A percentile compares a stretch with the other conserved stretches of the same genome.
Conservation (phyloP, 2,888 invertebrate species). For the Drosophila robusta region DNA sequence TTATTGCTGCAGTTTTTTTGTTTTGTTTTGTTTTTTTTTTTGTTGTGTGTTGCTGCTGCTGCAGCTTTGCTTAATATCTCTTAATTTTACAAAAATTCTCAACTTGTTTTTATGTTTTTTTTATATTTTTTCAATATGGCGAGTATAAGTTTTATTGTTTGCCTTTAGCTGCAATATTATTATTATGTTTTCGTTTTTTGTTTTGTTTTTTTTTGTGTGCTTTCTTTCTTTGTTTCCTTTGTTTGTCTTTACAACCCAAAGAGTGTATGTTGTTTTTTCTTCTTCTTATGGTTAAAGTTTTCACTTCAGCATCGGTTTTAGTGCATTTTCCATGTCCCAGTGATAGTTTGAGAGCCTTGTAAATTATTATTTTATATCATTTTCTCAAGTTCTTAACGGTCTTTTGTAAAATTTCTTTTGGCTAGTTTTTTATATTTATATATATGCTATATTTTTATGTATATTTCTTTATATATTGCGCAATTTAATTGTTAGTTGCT, state of each 20-base stretch:
- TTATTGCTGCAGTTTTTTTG: constrained; percentile 27
- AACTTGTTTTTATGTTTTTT: constrained; percentile 29
- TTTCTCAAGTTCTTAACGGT: constrained; percentile 31
- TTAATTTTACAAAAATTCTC: constrained; percentile 48
- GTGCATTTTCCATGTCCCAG: constrained; percentile 29
- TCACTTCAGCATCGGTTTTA: constrained; percentile 38
- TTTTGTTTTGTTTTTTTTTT: constrained; percentile 6
- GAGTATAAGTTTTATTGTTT: constrained; percentile 82
- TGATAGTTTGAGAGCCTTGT: constrained; percentile 31
- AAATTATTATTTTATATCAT: constrained; percentile 39
- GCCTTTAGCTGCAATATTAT: constrained; percentile 52
- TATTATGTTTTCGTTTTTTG: constrained; percentile 13
- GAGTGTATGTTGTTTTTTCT: constrained; percentile 53
- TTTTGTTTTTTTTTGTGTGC: constrained; percentile 33
- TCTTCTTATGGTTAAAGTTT: constrained; percentile 49
- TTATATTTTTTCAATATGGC: constrained; percentile 72
- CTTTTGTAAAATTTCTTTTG: constrained; percentile 21
- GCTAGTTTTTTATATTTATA: constrained; percentile 28
- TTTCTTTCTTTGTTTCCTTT: constrained; percentile 46
- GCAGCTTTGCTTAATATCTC: constrained; percentile 31
- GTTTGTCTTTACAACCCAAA: constrained; percentile 72
- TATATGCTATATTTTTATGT: constrained; percentile 29
- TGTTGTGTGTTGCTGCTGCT: constrained; percentile 8
- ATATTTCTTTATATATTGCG: constrained; percentile 40
- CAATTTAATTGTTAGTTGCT: constrained; percentile 43